These are phyloP conservation scores for Cheilosia soror DNA, from an alignment of 2,888 invertebrate genomes.

Conservation along the genomic window DNA sequence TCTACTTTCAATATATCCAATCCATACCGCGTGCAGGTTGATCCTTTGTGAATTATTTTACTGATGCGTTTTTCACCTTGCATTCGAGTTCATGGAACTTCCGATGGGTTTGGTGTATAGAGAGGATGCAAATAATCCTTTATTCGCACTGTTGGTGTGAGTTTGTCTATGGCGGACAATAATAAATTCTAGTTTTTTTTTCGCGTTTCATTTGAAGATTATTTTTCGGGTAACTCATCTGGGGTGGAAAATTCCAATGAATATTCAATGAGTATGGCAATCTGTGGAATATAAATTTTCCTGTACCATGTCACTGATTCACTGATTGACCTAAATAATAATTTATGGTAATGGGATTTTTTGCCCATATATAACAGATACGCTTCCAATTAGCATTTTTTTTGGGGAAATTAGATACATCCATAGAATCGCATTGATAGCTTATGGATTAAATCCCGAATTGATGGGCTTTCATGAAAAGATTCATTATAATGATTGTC, in stretches of 20 bases:
- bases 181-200: not conserved
- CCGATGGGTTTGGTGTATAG: not conserved
- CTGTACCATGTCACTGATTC: slow-evolving; percentile 33
- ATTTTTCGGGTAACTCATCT: slow-evolving; percentile 46
- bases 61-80: slow-evolving; percentile 6
- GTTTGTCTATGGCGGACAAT: not conserved
- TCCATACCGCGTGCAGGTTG: not conserved
- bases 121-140: not conserved
- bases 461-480: too few species aligned
- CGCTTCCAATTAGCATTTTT: too few species aligned
- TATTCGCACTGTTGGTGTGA: not conserved
- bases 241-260: slow-evolving; percentile 58
- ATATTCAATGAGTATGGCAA: slow-evolving; percentile 61
- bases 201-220: slow-evolving; percentile 18
- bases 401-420: too few species aligned
- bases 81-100: not conserved
- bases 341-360: slow-evolving; percentile 28
- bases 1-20: slow-evolving; percentile 6
- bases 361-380: too few species aligned
- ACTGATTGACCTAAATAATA: slow-evolving; percentile 60
- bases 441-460: too few species aligned
- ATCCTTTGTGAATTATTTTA: slow-evolving; percentile 14
- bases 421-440: too few species aligned
- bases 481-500: too few species aligned
- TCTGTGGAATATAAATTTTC: slow-evolving; percentile 27